Conservation (phyloP, 2,888 invertebrate species). For the Melanchra persicariae region DNA sequence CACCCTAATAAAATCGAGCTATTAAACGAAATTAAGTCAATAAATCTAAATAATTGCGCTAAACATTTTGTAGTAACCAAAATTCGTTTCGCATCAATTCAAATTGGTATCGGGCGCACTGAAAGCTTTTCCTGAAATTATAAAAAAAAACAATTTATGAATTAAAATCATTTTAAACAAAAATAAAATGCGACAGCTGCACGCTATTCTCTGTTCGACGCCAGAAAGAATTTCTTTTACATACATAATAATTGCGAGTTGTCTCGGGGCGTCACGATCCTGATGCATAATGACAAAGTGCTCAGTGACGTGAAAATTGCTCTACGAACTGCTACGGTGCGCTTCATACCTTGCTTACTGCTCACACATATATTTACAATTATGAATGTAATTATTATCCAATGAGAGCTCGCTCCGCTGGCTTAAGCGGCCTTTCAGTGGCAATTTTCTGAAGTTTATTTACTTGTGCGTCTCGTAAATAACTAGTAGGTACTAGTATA, state of each 20-base stretch:
- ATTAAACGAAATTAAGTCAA: conserved; percentile 55
- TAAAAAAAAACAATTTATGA: background rate
- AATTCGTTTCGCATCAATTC: background rate
- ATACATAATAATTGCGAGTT: conserved; percentile 90
- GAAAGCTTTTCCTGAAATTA: background rate
- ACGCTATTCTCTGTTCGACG: conserved; percentile 76
- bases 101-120: background rate
- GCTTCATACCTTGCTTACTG: conserved; percentile 61
- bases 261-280: conserved; percentile 90
- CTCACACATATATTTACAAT: conserved; percentile 66
- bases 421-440: conserved; percentile 41
- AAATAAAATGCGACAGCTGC: conserved; percentile 68
- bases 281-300: conserved; percentile 90
- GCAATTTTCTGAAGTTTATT: conserved; percentile 34
- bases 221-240: conserved; percentile 89
- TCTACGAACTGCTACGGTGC: conserved; percentile 76
- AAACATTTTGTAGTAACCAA: background rate
- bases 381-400: conserved; percentile 69
- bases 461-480: conserved; percentile 26
- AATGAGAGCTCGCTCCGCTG: conserved; percentile 42
- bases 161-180: background rate
- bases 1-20: conserved; percentile 57
- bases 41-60: conserved; percentile 47
- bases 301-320: conserved; percentile 90
- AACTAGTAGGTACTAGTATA: background rate